A percentile compares a stretch with the other conserved stretches of the same genome.
Evolutionary conservation across 2,888 invertebrate species (phyloP).

Genomic region (Caprella mutica): DNA sequence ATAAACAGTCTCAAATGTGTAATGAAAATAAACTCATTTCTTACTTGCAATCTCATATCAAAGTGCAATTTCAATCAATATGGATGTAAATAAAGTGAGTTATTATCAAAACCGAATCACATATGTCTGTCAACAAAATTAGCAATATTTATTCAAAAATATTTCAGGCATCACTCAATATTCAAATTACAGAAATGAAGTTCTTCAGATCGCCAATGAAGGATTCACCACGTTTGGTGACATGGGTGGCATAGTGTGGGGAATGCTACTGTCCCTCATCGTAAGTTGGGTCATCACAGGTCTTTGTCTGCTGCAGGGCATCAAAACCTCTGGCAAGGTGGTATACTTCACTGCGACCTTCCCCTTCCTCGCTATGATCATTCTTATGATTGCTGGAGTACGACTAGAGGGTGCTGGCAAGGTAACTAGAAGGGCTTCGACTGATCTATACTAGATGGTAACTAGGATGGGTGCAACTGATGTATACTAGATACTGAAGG

Average conservation of each 20-base stretch:
- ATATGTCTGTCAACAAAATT: no score
- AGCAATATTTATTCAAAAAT: neutral
- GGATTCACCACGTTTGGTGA: conserved; percentile 35
- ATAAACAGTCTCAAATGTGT: no score
- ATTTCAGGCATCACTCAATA: neutral
- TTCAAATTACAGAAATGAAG: conserved; percentile 10
- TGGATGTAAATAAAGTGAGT: no score
- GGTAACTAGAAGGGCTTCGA: no score
- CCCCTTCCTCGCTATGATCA: conserved; percentile 61
- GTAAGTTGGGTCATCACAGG: conserved; percentile 39
- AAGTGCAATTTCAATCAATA: no score
- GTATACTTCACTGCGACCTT: conserved; percentile 54
- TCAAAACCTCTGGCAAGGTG: conserved; percentile 39
- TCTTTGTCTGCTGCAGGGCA: conserved; percentile 39
- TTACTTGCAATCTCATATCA: no score
- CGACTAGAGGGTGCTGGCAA: conserved; percentile 37
- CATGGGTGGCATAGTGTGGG: conserved; percentile 38
- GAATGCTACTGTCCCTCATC: conserved; percentile 37
- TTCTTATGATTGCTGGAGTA: conserved; percentile 56
- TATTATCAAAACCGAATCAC: no score
- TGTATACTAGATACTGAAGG: no score
- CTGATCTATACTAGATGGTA: no score
- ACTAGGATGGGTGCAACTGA: no score
- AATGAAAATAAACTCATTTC: no score
- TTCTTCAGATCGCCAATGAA: conserved; percentile 11